Evolutionary conservation across 2,888 invertebrate genomes (phyloP), one percentile per base, ranked within the genome.

Genomic region (Cerastis leucographa): DNA sequence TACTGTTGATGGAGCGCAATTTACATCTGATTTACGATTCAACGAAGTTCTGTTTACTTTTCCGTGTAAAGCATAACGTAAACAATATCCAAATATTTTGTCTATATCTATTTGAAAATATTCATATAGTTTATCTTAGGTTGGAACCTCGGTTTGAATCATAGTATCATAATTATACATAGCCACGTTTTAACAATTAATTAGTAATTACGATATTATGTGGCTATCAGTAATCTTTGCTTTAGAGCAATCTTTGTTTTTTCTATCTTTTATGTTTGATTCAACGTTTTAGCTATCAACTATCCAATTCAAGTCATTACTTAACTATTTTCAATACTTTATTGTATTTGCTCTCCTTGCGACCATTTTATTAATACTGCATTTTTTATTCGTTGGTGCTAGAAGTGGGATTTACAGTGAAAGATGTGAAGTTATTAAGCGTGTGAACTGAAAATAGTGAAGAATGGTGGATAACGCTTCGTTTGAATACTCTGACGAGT

Each of bases 391-490:
- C 44, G 46, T 70, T 77, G 35, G 46, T 72, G 68, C 66, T 82
- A 71, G 70, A 66, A 68, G 73, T 71, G 68, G 71, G 77, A 75
- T 87, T 84, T 84, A 78, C 73, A 68, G 85, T 89, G 89, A 84
- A 85, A 82, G 67, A 84, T 76, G 81, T 79, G 81, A 85, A 81
- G 68, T 84, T 71, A 76, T 65, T 76, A 71, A 79, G 79, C 84
- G 84, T 85, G 87, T 89, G 87, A 85, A 81, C 79, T 85, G 76
- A 75, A 70, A 83, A 74, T 49, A 76, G 78, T 78, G 64, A 84
- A 94, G 84, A 89, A 96, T 96, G 96, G 95, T 96, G 87, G 96
- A 96, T 89, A 96, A 96, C 91, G 96, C 93, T 3, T 95, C 95
- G 9, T 96, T 95, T 77, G 96, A 96, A 84, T 94, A 93, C 84